Percentiles rank a stretch among this genome's conserved stretches.
phyloP scores from a whole-genome alignment of 2,888 invertebrate species.

The Drosophila peninsularis region DNA sequence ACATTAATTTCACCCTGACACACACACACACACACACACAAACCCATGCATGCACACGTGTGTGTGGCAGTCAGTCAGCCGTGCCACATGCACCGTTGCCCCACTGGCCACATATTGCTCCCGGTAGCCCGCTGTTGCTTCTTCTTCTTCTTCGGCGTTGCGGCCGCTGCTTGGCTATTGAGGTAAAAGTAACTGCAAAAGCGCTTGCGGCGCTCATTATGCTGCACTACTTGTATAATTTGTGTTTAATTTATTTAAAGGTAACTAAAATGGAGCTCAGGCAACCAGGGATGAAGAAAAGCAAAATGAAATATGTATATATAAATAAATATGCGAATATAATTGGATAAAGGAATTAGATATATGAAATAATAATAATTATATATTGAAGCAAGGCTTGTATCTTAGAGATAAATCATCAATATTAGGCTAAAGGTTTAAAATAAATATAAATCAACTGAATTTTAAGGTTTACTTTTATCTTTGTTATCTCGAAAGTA shows the following conservation, averaged over 20 bases:
- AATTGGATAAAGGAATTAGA: not conserved
- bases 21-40: slow-evolving; percentile 44
- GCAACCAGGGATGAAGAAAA: slow-evolving; percentile 33
- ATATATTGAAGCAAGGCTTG: no score
- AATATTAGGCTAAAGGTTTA: no score
- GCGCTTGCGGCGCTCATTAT: slow-evolving; percentile 76
- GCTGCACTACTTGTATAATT: slow-evolving; percentile 75
- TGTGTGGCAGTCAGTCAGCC: slow-evolving; percentile 60
- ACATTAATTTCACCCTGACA: slow-evolving; percentile 75
- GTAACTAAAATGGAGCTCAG: slow-evolving; percentile 53
- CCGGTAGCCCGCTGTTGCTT: slow-evolving; percentile 17
- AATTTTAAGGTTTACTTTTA: no score
- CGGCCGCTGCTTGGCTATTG: slow-evolving; percentile 65
- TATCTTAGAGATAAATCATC: no score
- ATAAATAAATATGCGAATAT: not conserved
- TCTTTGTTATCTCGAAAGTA: no score
- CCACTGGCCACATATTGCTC: slow-evolving; percentile 62
- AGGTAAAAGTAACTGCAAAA: slow-evolving; percentile 78
- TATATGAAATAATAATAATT: not conserved
- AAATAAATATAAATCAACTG: no score
- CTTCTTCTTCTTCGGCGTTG: slow-evolving; percentile 32
- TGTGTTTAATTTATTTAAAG: slow-evolving; percentile 79
- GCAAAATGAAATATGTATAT: not conserved
- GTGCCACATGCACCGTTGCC: slow-evolving; percentile 74
- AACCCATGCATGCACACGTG: slow-evolving; percentile 6